A percentile compares a stretch with the other conserved stretches of the same genome.
phyloP scores from a whole-genome alignment of 2,797 vertebrate species.

The Bucorvus abyssinicus region DNA sequence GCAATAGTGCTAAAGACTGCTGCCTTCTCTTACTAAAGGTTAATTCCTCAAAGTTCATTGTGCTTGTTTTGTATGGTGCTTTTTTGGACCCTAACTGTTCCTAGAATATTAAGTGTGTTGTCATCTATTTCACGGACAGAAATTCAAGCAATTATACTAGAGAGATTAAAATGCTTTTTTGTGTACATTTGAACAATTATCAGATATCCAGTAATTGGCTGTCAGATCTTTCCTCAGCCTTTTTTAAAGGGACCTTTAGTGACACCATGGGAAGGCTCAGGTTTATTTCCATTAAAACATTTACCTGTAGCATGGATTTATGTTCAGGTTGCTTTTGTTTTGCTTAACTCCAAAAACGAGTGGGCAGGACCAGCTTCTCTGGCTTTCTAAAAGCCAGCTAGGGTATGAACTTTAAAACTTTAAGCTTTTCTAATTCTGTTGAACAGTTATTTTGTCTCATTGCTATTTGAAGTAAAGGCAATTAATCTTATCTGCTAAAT shows the following conservation, averaged over 20 bases:
- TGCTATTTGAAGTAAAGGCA: not conserved
- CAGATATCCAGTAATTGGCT: not conserved
- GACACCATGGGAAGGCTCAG: not conserved
- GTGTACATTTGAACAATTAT: not conserved
- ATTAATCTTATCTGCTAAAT: slow-evolving; percentile 9
- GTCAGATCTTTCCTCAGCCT: not conserved
- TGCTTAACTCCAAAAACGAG: not conserved
- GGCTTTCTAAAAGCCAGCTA: not conserved
- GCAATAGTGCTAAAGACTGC: not conserved
- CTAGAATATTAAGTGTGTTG: not conserved
- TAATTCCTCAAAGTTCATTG: not conserved
- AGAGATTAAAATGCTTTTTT: not conserved
- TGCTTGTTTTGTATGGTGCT: not conserved
- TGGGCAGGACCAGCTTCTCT: not conserved
- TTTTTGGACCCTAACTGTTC: not conserved
- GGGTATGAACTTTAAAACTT: not conserved
- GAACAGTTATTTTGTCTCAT: not conserved
- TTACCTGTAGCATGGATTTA: not conserved
- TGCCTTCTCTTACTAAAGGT: not conserved
- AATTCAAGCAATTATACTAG: not conserved
- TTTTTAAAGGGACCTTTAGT: not conserved
- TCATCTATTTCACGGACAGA: not conserved
- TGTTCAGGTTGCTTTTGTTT: not conserved
- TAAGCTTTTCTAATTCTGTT: slow-evolving; percentile 1
- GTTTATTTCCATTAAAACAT: not conserved